Evolutionary conservation across 2,888 invertebrate species (phyloP), one percentile per base, ranked within the genome.

Genomic region (Cancer borealis): DNA sequence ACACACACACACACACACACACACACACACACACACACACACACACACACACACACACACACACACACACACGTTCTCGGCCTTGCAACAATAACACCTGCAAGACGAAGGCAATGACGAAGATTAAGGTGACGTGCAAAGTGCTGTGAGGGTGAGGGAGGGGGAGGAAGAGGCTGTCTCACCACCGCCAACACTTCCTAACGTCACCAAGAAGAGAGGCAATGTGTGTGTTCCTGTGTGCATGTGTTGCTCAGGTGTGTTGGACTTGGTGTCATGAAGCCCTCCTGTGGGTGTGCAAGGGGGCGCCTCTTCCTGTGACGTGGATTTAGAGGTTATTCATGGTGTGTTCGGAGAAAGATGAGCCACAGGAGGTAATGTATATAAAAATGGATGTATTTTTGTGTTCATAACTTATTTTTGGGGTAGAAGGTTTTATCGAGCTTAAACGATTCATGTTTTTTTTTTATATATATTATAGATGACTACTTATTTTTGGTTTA

Each of bases 1-100:
- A 84, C 84, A 84, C 84, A 84, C 84, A 84, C 84, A 84, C 84
- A 84, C 84, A 84, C 84, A 84, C 84, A 84, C 84, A 84, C 84
- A 84, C 84, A 84, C 84, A 84, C 84, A 84, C 39, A 39, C 39
- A 39, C 10, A 39, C 39, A 84, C 79, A 79, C 79, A 79, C 79
- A 26, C 30, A 66, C 66, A 66, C 66, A 66, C 66, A 66, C 66
- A 66, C 66, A 66, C 66, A 66, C 66, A 66, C 66, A 66, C 66
- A 66, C n/a, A 66, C n/a, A 66, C 66, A 66, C 66, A 21, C n/a
- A 73, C 66, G 26, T 21, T 73, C 26, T 73, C 73, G 26, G 73
- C 73, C 26, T n/a, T 73, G n/a, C 73, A 26, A n/a, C 73, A 26
- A n/a, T 73, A 73, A 73, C 73, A 73, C 73, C 4, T 26, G 26